Evolutionary conservation across 2,797 vertebrate species (phyloP).

Genomic region (Leuciscus waleckii): DNA sequence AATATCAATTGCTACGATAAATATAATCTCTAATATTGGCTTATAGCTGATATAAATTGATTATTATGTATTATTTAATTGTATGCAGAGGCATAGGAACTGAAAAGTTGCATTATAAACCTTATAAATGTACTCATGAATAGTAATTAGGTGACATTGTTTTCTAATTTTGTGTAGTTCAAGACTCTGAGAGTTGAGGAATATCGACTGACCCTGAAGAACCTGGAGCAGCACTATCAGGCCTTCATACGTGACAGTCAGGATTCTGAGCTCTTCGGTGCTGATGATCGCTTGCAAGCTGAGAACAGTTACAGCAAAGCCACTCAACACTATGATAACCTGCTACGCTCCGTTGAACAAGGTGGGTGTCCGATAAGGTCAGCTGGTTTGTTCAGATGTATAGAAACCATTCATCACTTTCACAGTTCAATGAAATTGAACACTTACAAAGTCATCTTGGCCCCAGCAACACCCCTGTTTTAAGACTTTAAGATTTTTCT

Average conservation of each 20-base stretch:
- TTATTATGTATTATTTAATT: not conserved
- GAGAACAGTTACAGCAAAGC: conserved; percentile 84
- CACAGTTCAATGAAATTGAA: not conserved
- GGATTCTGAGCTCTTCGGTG: conserved; percentile 85
- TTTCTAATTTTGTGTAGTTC: conserved; percentile 76
- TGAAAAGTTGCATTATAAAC: not conserved
- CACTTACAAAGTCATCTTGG: not conserved
- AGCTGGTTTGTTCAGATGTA: not conserved
- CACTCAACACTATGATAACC: conserved; percentile 85
- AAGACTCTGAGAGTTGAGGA: conserved; percentile 88
- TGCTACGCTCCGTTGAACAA: conserved; percentile 87
- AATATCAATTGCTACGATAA: not conserved
- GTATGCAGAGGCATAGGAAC: not conserved
- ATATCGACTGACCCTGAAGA: conserved; percentile 83
- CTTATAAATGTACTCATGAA: not conserved
- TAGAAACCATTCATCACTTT: not conserved
- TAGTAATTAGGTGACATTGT: not conserved
- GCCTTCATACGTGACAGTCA: conserved; percentile 90
- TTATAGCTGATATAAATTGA: not conserved
- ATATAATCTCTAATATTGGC: not conserved
- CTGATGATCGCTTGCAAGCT: conserved; percentile 88
- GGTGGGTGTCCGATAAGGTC: conserved; percentile 71
- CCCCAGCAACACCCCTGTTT: not conserved
- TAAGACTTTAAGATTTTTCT: not conserved
- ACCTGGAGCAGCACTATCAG: conserved; percentile 91